Evolutionary conservation across 2,888 invertebrate species (phyloP).

Genomic region (Stictocephala bisonia): DNA sequence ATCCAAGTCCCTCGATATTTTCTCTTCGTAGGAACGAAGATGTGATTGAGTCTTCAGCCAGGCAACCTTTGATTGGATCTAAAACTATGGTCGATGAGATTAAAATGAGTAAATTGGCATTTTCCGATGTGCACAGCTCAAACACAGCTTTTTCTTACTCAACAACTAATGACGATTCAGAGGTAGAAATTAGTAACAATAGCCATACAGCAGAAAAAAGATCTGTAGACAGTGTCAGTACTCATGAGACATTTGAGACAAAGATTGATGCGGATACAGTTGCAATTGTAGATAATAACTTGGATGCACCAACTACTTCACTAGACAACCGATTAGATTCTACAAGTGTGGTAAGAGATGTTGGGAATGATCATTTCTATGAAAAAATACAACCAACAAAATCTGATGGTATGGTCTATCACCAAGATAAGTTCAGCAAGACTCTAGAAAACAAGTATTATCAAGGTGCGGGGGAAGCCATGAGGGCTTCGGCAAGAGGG

Average conservation of each 20-base stretch:
- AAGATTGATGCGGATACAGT: neutral
- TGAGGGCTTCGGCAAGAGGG: slow-evolving; percentile 77
- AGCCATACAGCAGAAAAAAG: slow-evolving; percentile 1
- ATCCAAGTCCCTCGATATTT: slow-evolving; percentile 15
- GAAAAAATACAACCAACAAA: slow-evolving; percentile 42
- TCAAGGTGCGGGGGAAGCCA: slow-evolving; percentile 76
- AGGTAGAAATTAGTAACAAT: neutral
- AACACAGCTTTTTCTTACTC: slow-evolving; percentile 5
- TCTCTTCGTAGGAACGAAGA: slow-evolving; percentile 1
- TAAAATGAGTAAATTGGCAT: neutral
- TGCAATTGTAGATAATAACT: slow-evolving; percentile 1
- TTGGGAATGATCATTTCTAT: slow-evolving; percentile 27
- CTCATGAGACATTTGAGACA: slow-evolving; percentile 3
- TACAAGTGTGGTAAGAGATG: slow-evolving; percentile 15
- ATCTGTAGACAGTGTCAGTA: neutral
- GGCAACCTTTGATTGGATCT: slow-evolving; percentile 1
- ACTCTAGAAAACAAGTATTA: slow-evolving; percentile 1
- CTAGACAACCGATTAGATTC: slow-evolving; percentile 6
- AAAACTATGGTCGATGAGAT: slow-evolving; percentile 2
- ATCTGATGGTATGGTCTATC: neutral
- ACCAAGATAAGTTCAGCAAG: slow-evolving; percentile 17
- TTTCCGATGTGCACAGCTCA: slow-evolving; percentile 1
- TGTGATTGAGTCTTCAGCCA: neutral
- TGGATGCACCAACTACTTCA: slow-evolving; percentile 26
- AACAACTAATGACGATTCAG: neutral